Evolutionary conservation across 2,113 vertebrate genomes (phyloP).

Genomic region (Mormyrus iriodes): DNA sequence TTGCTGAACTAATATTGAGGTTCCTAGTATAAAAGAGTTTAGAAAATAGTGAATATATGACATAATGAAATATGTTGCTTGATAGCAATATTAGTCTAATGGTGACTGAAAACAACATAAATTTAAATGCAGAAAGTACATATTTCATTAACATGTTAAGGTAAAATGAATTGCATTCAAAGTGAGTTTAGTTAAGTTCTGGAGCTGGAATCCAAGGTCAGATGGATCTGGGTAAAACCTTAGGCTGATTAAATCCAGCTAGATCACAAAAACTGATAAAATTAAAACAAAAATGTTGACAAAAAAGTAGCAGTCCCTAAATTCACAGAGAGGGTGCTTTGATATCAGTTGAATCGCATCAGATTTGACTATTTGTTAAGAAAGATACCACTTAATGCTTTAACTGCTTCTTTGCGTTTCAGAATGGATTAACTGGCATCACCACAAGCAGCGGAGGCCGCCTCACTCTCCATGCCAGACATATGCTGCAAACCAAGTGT

Average conservation of each 20-base stretch:
- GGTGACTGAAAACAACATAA: neutral
- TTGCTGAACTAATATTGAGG: neutral
- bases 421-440: neutral
- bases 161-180: neutral
- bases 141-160: neutral
- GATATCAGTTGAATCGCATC: neutral
- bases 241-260: neutral
- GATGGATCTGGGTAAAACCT: neutral
- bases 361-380: neutral
- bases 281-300: neutral
- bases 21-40: neutral
- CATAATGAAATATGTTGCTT: neutral
- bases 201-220: neutral
- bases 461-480: neutral
- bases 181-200: neutral
- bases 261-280: neutral
- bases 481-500: neutral
- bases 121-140: neutral
- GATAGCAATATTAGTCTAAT: neutral
- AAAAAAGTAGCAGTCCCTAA: neutral
- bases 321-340: neutral
- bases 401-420: neutral
- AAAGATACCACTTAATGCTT: neutral
- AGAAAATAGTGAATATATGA: neutral
- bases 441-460: neutral